Conservation (phyloP, 2,888 invertebrate species). For the Drosophila cracens region DNA sequence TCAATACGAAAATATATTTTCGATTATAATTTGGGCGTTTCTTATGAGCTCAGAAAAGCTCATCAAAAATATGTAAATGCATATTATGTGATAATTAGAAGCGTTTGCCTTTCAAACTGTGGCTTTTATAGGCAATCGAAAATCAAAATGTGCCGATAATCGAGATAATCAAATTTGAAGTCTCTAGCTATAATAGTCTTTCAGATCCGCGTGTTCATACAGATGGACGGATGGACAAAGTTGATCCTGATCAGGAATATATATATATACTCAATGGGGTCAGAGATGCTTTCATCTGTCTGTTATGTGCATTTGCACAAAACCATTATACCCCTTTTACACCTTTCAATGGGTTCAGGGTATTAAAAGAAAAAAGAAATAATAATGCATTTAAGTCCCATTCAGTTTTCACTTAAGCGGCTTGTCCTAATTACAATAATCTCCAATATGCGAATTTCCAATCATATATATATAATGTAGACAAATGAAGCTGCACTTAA, state of each 20-base stretch:
- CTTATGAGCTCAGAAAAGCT: too few species aligned
- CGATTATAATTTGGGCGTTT: background rate
- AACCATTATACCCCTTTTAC: background rate
- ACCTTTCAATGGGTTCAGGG: background rate
- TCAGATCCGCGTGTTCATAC: background rate
- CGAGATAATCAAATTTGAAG: background rate
- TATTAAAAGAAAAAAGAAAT: background rate
- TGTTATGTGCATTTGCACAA: background rate
- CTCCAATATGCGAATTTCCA: background rate
- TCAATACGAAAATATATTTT: background rate
- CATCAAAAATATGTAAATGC: too few species aligned
- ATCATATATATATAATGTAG: background rate
- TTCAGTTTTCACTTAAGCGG: slow-evolving; percentile 17
- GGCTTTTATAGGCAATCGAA: background rate
- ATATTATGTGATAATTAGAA: background rate
- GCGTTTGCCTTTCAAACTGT: background rate
- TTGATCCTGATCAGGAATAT: background rate
- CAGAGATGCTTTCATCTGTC: background rate
- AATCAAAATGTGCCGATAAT: background rate
- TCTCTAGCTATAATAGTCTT: background rate
- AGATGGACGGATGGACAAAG: background rate
- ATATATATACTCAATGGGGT: background rate
- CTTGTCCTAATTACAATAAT: slow-evolving; percentile 27
- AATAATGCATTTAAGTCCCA: background rate
- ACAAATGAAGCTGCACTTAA: background rate